Evolutionary conservation across 2,797 vertebrate species (phyloP).

Genomic region (Atherinosoma microstoma): DNA sequence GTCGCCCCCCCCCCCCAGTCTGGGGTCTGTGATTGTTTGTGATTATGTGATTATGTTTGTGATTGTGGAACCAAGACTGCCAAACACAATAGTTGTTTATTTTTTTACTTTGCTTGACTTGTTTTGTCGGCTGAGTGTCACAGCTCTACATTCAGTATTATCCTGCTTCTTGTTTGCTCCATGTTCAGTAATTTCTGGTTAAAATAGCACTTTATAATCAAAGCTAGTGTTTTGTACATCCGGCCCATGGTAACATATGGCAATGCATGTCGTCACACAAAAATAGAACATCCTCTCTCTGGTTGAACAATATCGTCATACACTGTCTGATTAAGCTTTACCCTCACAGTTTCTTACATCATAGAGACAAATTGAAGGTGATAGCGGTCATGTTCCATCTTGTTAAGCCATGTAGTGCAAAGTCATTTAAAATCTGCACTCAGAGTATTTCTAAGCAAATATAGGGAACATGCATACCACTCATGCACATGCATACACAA

Average conservation of each 20-base stretch:
- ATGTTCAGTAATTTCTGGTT: constrained; percentile 1
- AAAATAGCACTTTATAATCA: not conserved
- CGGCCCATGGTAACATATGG: constrained; percentile 3
- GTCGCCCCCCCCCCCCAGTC: not conserved
- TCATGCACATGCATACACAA: not conserved
- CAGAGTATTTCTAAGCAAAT: constrained; percentile 9
- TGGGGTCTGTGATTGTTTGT: not conserved
- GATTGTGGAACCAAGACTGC: not conserved
- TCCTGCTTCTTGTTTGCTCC: not conserved
- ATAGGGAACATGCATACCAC: not conserved
- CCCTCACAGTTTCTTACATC: constrained; percentile 15
- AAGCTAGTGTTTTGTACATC: not conserved
- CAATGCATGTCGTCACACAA: not conserved
- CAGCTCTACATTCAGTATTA: not conserved
- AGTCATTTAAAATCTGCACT: constrained; percentile 33
- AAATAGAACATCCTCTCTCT: not conserved
- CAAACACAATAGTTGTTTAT: not conserved
- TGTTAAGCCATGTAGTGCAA: constrained; percentile 4
- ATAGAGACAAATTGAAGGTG: constrained; percentile 14
- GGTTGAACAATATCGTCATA: not conserved
- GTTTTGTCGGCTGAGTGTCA: not conserved
- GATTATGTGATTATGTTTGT: not conserved
- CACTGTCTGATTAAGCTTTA: not conserved
- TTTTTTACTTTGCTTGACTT: not conserved
- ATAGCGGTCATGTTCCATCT: constrained; percentile 13